Base-by-base conservation (phyloP, 2,888 invertebrate species). In the Cylloceria caligata region DNA sequence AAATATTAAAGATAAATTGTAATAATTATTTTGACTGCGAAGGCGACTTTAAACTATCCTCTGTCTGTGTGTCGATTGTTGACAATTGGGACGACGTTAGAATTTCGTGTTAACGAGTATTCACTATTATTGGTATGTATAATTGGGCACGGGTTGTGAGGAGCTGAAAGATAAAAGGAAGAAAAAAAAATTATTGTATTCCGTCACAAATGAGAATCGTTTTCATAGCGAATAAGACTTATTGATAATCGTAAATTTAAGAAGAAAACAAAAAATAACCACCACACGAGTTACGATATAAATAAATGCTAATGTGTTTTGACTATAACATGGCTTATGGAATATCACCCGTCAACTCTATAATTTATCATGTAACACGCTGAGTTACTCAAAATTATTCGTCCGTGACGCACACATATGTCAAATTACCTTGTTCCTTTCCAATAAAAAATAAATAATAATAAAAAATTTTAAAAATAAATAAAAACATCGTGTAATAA, bases 171-270 rank as follows among this genome's bases (percentile, higher is more conserved):
- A 60, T 60, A 62, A 42, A 68, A 74, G 34, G 69, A 62, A 47
- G 52, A 52, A 71, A 57, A 71, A 71, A 73, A 72, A 72, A 69
- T 74, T 49, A 82, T 90, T 91, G 91, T 92, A 90, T 90, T 90
- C 92, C 89, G 89, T 87, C 87, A 90, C 89, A 89, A 88, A 90
- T 90, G 89, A 60, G 60, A 90, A 91, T 89, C 91, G 90, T 91
- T 91, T 64, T 91, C 91, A 91, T 91, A 92, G 91, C 88, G 89
- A 91, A 90, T 92, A 92, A 92, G 90, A 90, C 88, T 90, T 91
- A 90, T 87, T 83, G 87, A 84, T 83, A 81, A 81, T 83, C 81
- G 73, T 83, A 83, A 49, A 47, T 74, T 69, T 83, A 74, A 80
- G 67, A 83, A 83, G 85, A 81, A 67, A 85, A 74, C 86, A 87